phyloP scores from a whole-genome alignment of 1,140 invertebrate genomes.

The Ceratina japonica region DNA sequence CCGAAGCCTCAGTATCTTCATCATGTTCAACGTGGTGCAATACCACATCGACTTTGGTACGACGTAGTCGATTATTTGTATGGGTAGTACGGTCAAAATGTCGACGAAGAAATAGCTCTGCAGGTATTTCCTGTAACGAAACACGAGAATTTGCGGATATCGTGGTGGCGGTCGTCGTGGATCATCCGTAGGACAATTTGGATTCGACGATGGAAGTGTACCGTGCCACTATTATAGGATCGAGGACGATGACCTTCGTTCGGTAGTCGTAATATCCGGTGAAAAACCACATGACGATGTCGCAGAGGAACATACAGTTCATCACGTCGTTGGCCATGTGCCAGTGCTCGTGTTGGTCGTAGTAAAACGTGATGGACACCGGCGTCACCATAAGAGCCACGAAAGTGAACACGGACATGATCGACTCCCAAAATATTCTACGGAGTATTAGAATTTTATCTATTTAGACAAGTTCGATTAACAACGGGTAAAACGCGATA shows the following conservation, averaged over 20 bases:
- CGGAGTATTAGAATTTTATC: neutral
- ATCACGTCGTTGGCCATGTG: slow-evolving; percentile 41
- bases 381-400: slow-evolving; percentile 55
- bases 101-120: slow-evolving; percentile 66
- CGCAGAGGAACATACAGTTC: slow-evolving; percentile 59
- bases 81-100: slow-evolving; percentile 63
- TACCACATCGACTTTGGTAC: slow-evolving; percentile 48
- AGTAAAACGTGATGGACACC: slow-evolving; percentile 62
- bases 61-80: slow-evolving; percentile 59
- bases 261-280: slow-evolving; percentile 70
- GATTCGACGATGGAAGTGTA: slow-evolving; percentile 42
- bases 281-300: slow-evolving; percentile 67
- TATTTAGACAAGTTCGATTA: too few relatives aligned
- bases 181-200: too few relatives aligned
- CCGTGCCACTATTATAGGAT: slow-evolving; percentile 64
- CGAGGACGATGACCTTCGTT: slow-evolving; percentile 61
- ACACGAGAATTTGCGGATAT: too few relatives aligned
- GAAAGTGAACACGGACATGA: slow-evolving; percentile 61
- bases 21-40: slow-evolving; percentile 58
- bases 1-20: slow-evolving; percentile 70
- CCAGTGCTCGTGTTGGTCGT: slow-evolving; percentile 27
- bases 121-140: slow-evolving; percentile 65
- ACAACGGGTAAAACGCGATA: too few relatives aligned
- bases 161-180: too few relatives aligned
- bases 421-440: slow-evolving; percentile 69